Base-by-base conservation (phyloP, 2,113 vertebrate genomes). In the Sula dactylatra region DNA sequence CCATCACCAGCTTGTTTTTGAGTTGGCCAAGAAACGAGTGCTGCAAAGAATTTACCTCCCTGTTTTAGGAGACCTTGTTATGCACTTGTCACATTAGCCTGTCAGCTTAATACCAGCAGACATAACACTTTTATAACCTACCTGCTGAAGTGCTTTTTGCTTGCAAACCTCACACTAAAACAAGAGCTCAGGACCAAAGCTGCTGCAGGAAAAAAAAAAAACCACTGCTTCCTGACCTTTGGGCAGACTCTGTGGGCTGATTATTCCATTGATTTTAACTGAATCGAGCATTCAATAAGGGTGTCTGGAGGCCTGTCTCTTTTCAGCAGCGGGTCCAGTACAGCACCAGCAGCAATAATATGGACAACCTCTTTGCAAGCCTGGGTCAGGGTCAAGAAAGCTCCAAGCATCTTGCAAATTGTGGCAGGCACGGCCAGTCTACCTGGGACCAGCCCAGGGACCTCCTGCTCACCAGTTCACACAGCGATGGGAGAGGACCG, bases 161-260 rank as follows among this genome's bases (percentile, higher is more conserved):
- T 93, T 73, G 79, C 90, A 70, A n/a, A 62, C 71, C 74, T 78
- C n/a, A 16, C 26, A 11, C 40, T 54, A 38, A 73, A 94, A 76
- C 82, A 95, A 87, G 54, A 69, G 69, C 76, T 82, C 58, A n/a
- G 78, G 66, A 92, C 82, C 62, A 73, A 92, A 93, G 74, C 58
- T 70, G 90, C 85, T 50, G 71, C 54, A 86, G 88, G 87, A 66
- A 89, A 95, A 73, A 96, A 66, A 89, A 95, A 62, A 96, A 77
- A 89, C 56, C 54, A 3, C 85, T 92, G 94, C 64, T 70, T 94
- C 74, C 79, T 93, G 92, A 96, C 93, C 94, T 97, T 88, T 95
- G 90, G 85, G 79, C 67, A 93, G 92, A 55, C 85, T 62, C 85
- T 38, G 62, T n/a, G 40, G 79, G 79, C 79, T 94, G 94, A 96